Conservation (phyloP, 2,113 vertebrate genomes). For the Marmota monax region DNA sequence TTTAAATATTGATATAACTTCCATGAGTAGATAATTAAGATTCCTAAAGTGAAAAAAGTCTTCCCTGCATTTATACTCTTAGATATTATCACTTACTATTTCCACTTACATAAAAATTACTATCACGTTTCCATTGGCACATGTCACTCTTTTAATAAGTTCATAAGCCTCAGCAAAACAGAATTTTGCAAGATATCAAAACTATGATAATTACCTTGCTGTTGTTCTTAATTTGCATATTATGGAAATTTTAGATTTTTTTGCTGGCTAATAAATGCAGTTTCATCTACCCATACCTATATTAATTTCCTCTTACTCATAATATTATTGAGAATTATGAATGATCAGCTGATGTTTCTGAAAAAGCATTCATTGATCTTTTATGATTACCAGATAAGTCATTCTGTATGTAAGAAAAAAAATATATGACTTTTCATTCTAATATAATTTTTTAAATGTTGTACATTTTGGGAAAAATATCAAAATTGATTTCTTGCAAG, state of each 20-base stretch:
- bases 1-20: background rate
- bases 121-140: background rate
- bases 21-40: background rate
- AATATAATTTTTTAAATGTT: background rate
- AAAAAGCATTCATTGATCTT: no score
- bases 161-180: background rate
- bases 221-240: background rate
- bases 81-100: background rate
- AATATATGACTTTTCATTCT: background rate
- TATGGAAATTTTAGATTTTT: background rate
- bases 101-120: background rate
- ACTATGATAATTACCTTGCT: background rate
- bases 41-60: background rate
- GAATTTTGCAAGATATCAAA: background rate
- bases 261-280: background rate
- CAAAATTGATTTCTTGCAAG: background rate
- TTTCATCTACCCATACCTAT: background rate
- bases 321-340: background rate
- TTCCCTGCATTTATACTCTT: background rate
- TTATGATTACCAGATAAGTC: no score
- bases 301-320: conserved; percentile 88
- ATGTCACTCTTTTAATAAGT: background rate
- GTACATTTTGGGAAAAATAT: background rate
- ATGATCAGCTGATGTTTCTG: no score
- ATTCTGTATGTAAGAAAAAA: no score